Percentiles rank a stretch among this genome's conserved stretches.
phyloP scores from a whole-genome alignment of 2,888 invertebrate species.

The Physocephala rufipes region DNA sequence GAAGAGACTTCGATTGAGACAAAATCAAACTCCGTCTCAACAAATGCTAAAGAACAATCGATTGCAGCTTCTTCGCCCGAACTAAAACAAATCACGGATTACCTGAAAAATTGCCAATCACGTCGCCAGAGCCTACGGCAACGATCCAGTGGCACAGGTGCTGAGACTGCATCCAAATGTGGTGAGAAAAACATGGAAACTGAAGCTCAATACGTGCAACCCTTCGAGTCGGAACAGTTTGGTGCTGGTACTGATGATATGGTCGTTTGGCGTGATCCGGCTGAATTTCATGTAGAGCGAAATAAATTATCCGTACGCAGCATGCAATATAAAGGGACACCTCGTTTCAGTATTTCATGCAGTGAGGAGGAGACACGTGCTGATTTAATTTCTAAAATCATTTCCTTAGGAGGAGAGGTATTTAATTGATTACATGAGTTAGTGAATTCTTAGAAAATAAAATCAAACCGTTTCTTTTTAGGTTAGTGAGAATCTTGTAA shows the following conservation, averaged over 20 bases:
- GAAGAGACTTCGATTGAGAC: conserved; percentile 52
- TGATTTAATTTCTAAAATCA: conserved; percentile 53
- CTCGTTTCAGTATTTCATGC: conserved; percentile 63
- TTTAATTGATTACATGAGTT: conserved; percentile 3
- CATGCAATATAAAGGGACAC: conserved; percentile 57
- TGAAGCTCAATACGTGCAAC: conserved; percentile 56
- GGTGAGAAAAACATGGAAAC: conserved; percentile 44
- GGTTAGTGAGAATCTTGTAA: conserved; percentile 59
- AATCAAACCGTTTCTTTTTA: conserved; percentile 27
- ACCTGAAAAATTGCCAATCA: conserved; percentile 57
- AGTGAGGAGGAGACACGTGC: conserved; percentile 54
- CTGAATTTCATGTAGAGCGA: conserved; percentile 56
- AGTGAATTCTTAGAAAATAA: not conserved
- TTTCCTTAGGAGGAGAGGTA: conserved; percentile 53
- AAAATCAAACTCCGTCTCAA: conserved; percentile 30
- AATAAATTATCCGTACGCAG: conserved; percentile 47
- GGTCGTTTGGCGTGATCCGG: conserved; percentile 78
- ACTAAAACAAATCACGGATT: conserved; percentile 61
- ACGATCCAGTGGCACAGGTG: conserved; percentile 40
- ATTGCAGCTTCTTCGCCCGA: conserved; percentile 51
- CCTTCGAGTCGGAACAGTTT: conserved; percentile 61
- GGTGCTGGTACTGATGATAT: conserved; percentile 68
- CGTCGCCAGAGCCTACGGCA: conserved; percentile 55
- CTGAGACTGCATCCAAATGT: conserved; percentile 6
- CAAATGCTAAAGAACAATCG: not conserved